Conservation (phyloP, 2,113 vertebrate genomes). For the Scartelaos histophorus region DNA sequence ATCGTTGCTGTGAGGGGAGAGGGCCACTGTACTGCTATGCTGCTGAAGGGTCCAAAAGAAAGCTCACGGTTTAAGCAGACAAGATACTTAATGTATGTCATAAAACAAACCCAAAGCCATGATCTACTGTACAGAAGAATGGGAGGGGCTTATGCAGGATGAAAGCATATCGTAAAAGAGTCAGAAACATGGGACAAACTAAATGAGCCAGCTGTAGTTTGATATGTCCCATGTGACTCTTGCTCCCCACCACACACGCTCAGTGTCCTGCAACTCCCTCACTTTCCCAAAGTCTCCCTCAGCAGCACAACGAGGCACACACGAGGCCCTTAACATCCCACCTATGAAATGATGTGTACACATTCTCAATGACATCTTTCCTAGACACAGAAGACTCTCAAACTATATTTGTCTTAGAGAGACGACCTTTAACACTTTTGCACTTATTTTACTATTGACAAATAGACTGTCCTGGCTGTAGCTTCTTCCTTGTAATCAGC, state of each 20-base stretch:
- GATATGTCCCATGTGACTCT: conserved; percentile 62
- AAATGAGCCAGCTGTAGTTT: conserved; percentile 72
- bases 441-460: not conserved
- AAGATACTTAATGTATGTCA: not conserved
- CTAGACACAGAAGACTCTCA: not conserved
- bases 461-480: not conserved
- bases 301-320: conserved; percentile 55
- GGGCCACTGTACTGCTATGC: not conserved
- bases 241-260: conserved; percentile 11
- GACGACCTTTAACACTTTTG: no score
- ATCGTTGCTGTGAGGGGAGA: not conserved
- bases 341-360: conserved; percentile 69
- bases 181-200: conserved; percentile 58
- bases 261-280: conserved; percentile 19
- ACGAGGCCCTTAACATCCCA: conserved; percentile 50
- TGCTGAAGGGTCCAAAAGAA: not conserved
- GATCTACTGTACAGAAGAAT: not conserved
- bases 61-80: not conserved
- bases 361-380: not conserved
- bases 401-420: no score
- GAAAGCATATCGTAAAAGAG: conserved; percentile 30
- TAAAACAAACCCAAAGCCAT: conserved; percentile 20
- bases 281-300: conserved; percentile 42
- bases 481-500: not conserved
- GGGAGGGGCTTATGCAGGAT: not conserved